Conservation (phyloP, 2,888 invertebrate genomes). For the Cistogaster globosa region DNA sequence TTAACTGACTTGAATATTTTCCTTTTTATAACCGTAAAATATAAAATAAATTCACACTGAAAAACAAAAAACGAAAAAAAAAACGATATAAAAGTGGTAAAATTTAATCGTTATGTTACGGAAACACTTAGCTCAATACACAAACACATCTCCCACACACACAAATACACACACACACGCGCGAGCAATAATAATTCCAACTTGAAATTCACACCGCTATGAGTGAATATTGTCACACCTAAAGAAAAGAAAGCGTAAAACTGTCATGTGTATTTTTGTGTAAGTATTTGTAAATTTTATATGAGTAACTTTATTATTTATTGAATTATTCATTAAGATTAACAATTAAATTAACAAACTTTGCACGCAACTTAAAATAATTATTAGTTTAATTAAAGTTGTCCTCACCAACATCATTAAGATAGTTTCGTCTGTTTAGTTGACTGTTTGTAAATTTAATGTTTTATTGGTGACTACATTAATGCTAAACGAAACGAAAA, state of each 20-base stretch:
- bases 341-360: constrained; percentile 80
- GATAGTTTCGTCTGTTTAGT: background rate
- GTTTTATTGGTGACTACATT: background rate
- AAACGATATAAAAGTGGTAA: constrained; percentile 16
- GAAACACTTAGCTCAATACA: constrained; percentile 38
- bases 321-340: constrained; percentile 80
- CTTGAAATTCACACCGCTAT: background rate
- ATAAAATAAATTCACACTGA: constrained; percentile 48
- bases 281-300: constrained; percentile 3
- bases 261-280: background rate
- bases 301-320: constrained; percentile 71
- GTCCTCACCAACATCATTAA: constrained; percentile 41
- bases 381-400: constrained; percentile 83
- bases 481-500: background rate
- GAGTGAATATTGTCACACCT: too few species aligned
- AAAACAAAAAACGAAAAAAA: constrained; percentile 37
- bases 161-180: background rate
- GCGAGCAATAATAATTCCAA: too few species aligned
- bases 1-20: constrained; percentile 49
- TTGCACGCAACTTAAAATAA: constrained; percentile 81
- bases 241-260: too few species aligned
- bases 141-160: background rate
- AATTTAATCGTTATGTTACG: constrained; percentile 32
- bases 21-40: constrained; percentile 51
- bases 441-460: background rate